These are phyloP conservation scores for Disparrhopalites patrizii DNA, from an alignment of 2,888 invertebrate genomes.

Conservation along the genomic window DNA sequence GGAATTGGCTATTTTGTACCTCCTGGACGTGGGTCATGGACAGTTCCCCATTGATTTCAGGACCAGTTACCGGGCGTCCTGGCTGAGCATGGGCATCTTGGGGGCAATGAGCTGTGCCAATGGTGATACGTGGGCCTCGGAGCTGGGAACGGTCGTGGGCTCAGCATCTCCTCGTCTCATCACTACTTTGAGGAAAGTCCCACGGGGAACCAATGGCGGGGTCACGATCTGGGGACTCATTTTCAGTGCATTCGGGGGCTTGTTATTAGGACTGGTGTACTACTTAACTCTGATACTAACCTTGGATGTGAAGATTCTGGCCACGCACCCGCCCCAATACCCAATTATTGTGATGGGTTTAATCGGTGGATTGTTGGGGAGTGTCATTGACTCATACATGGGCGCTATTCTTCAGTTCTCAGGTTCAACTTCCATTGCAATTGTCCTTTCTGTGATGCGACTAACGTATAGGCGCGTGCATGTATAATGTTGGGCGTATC, in stretches of 20 bases:
- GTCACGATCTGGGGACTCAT: conserved; percentile 61
- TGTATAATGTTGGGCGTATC: too few species aligned
- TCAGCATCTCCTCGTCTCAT: conserved; percentile 67
- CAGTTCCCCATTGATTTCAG: conserved; percentile 75
- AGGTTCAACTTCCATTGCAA: conserved; percentile 55
- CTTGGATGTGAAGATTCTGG: conserved; percentile 59
- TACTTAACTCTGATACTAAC: conserved; percentile 65
- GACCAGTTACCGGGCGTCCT: conserved; percentile 70
- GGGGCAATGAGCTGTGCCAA: conserved; percentile 74
- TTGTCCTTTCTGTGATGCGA: neutral
- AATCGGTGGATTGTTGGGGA: conserved; percentile 72
- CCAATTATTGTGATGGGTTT: conserved; percentile 69
- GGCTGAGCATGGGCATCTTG: conserved; percentile 74
- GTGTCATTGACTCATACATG: conserved; percentile 73
- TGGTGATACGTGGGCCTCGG: conserved; percentile 90
- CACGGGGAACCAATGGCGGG: conserved; percentile 82
- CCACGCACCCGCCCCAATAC: conserved; percentile 66
- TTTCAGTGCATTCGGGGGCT: conserved; percentile 63
- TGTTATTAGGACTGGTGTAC: conserved; percentile 67
- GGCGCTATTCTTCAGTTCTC: conserved; percentile 85
- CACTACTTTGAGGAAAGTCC: conserved; percentile 69
- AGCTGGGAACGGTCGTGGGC: conserved; percentile 72
- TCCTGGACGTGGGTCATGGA: conserved; percentile 72
- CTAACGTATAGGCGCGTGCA: neutral
- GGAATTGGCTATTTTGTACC: conserved; percentile 69